Evolutionary conservation across 2,888 invertebrate species (phyloP).

Genomic region (Chouioia cunea): DNA sequence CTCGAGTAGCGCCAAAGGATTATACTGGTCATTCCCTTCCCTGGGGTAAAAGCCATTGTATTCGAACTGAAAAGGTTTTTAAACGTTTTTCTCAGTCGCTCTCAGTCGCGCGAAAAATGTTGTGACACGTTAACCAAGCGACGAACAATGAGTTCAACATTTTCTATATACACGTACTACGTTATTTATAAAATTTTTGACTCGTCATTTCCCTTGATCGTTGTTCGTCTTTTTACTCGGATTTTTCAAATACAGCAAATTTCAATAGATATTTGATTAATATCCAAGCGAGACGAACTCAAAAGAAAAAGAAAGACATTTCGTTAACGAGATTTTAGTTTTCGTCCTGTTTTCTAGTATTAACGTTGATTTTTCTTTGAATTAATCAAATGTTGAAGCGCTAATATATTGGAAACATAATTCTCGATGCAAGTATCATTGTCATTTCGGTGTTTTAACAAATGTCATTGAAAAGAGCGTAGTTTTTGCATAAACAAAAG

Average conservation of each 20-base stretch:
- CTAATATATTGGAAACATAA: too few species aligned
- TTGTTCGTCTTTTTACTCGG: background rate
- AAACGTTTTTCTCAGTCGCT: constrained; percentile 49
- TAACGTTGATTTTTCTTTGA: too few species aligned
- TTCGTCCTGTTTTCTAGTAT: too few species aligned
- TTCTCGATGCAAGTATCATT: too few species aligned
- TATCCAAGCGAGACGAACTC: constrained; percentile 22
- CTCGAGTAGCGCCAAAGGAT: constrained; percentile 62
- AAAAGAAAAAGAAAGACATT: background rate
- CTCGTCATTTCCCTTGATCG: constrained; percentile 34
- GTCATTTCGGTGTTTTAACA: too few species aligned
- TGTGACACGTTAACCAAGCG: constrained; percentile 52
- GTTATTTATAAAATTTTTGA: constrained; percentile 38
- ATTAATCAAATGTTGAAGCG: too few species aligned
- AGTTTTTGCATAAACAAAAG: too few species aligned
- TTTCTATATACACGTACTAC: constrained; percentile 1
- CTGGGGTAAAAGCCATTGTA: constrained; percentile 17
- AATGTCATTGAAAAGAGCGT: too few species aligned
- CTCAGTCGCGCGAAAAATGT: constrained; percentile 53
- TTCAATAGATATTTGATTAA: constrained; percentile 32
- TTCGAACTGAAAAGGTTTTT: constrained; percentile 51
- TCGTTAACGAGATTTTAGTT: constrained; percentile 20
- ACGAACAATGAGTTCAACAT: constrained; percentile 30
- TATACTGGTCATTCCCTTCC: constrained; percentile 50
- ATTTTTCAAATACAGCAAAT: constrained; percentile 11